Evolutionary conservation across 2,113 vertebrate genomes (phyloP).

Genomic region (Caretta caretta): DNA sequence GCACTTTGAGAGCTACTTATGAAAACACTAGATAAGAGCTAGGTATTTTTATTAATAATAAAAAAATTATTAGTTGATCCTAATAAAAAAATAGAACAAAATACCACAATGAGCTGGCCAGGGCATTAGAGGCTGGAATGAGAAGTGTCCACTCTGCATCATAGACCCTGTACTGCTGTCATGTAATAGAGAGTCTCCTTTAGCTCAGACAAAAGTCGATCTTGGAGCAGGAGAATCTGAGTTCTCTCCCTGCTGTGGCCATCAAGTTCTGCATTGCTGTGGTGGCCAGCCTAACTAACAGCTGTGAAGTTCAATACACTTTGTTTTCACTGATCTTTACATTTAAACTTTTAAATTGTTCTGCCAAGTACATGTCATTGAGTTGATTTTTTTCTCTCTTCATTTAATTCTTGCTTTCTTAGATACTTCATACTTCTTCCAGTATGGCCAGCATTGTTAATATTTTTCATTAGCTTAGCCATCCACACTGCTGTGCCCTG

Average conservation of each 20-base stretch:
- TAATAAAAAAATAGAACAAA: not conserved
- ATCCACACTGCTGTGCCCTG: not conserved
- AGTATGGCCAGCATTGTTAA: not conserved
- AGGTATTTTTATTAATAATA: not conserved
- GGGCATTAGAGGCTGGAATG: not conserved
- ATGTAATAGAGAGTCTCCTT: not conserved
- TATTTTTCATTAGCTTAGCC: not conserved
- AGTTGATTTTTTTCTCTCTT: not conserved
- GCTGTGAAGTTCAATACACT: not conserved
- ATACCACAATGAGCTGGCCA: not conserved
- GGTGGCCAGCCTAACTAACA: not conserved
- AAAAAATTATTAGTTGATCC: not conserved
- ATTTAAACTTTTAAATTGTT: not conserved
- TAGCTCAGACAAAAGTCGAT: not conserved
- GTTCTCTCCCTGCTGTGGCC: not conserved
- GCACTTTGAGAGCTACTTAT: not conserved
- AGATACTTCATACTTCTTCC: not conserved
- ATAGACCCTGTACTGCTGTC: not conserved
- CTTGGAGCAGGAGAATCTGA: not conserved
- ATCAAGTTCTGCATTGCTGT: not conserved
- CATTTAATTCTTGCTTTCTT: not conserved
- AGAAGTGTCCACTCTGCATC: not conserved
- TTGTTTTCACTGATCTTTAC: not conserved
- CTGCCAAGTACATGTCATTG: not conserved
- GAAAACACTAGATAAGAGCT: not conserved